A percentile compares a stretch with the other conserved stretches of the same genome.
Evolutionary conservation across 2,797 vertebrate species (phyloP).

Genomic region (Lithobates pipiens): DNA sequence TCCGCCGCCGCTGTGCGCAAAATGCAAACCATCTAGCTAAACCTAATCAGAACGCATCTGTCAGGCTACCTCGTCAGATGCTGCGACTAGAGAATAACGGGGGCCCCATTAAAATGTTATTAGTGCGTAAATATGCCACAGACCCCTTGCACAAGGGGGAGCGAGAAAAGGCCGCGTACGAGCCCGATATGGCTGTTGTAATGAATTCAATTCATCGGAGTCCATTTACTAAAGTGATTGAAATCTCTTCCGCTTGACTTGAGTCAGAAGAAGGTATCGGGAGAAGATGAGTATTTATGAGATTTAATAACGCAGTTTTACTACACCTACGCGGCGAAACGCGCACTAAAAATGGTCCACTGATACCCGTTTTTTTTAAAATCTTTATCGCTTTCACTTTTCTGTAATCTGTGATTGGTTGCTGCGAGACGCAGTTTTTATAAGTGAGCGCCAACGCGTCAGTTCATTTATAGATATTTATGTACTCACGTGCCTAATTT

Average conservation of each 20-base stretch:
- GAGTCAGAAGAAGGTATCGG: slow-evolving; percentile 5
- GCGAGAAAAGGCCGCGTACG: not conserved
- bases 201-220: slow-evolving; percentile 30
- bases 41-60: slow-evolving; percentile 11
- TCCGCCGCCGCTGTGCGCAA: too few relatives aligned
- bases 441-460: too few relatives aligned
- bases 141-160: not conserved
- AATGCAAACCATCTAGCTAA: slow-evolving; percentile 34
- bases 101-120: slow-evolving; percentile 41
- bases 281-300: slow-evolving; percentile 10
- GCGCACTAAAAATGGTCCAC: not conserved
- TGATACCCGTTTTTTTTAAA: not conserved
- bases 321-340: not conserved
- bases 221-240: slow-evolving; percentile 24
- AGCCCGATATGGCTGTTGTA: not conserved
- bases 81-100: not conserved
- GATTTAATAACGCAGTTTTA: slow-evolving; percentile 14
- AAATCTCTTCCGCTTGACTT: slow-evolving; percentile 7
- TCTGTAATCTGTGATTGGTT: too few relatives aligned
- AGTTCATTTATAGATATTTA: too few relatives aligned
- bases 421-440: too few relatives aligned
- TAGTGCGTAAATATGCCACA: slow-evolving; percentile 29
- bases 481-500: too few relatives aligned
- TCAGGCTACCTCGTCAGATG: not conserved
- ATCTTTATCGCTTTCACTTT: too few relatives aligned